Evolutionary conservation across 2,888 invertebrate species (phyloP).

Genomic region (Noctuana brunneofusca): DNA sequence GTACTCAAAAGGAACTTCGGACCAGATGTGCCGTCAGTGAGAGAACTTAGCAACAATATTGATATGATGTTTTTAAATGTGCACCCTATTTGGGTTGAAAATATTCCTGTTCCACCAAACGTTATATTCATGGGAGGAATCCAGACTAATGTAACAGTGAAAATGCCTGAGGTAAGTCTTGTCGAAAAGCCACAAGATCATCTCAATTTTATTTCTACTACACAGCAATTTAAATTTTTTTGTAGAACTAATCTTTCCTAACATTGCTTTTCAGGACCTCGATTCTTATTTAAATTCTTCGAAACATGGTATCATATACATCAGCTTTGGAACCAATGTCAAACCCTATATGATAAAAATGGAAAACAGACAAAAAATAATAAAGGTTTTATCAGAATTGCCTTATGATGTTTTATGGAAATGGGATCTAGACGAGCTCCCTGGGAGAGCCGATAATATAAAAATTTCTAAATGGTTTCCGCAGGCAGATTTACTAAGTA

Average conservation of each 20-base stretch:
- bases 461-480: conserved; percentile 59
- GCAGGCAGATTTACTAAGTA: conserved; percentile 60
- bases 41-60: conserved; percentile 46
- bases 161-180: conserved; percentile 44
- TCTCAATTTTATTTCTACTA: background rate
- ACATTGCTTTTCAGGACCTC: background rate
- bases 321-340: conserved; percentile 42
- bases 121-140: conserved; percentile 53
- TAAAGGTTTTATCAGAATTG: conserved; percentile 47
- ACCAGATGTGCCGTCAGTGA: conserved; percentile 39
- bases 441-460: conserved; percentile 49
- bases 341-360: conserved; percentile 46
- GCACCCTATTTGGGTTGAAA: conserved; percentile 50
- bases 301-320: conserved; percentile 6
- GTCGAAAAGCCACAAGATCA: background rate
- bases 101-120: conserved; percentile 48
- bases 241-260: background rate
- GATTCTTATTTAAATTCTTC: conserved; percentile 12
- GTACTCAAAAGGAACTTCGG: conserved; percentile 42
- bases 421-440: conserved; percentile 53
- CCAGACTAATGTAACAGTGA: conserved; percentile 43
- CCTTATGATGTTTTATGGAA: conserved; percentile 61
- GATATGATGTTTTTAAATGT: conserved; percentile 52
- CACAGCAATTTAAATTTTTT: background rate
- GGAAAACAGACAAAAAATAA: conserved; percentile 48